Evolutionary conservation across 2,113 vertebrate species (phyloP).

Genomic region (Tragelaphus imberbis): DNA sequence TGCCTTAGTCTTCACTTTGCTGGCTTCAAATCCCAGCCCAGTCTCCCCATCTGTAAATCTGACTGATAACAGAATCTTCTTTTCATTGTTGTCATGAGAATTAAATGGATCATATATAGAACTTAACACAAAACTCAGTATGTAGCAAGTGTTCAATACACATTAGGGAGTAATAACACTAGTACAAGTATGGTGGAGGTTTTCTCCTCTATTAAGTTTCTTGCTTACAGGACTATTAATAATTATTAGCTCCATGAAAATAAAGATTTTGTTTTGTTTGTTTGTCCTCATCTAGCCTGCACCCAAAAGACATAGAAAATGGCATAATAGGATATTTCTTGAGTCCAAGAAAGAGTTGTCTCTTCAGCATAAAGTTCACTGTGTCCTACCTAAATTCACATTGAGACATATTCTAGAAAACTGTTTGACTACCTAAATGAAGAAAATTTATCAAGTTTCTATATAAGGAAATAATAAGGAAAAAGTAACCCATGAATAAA

Average conservation of each 20-base stretch:
- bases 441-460: background rate
- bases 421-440: background rate
- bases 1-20: background rate
- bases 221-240: background rate
- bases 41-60: background rate
- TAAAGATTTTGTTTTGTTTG: background rate
- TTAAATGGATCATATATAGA: background rate
- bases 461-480: background rate
- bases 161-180: background rate
- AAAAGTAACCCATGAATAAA: background rate
- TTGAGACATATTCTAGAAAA: background rate
- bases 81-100: background rate
- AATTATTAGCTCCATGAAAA: background rate
- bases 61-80: background rate
- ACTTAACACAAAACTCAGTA: background rate
- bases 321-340: background rate
- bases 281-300: background rate
- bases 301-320: background rate
- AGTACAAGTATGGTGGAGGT: background rate
- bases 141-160: background rate
- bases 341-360: background rate
- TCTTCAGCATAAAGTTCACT: background rate
- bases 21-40: background rate
- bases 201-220: background rate
- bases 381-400: background rate